phyloP scores from a whole-genome alignment of 2,888 invertebrate genomes.

The Teleogryllus oceanicus region DNA sequence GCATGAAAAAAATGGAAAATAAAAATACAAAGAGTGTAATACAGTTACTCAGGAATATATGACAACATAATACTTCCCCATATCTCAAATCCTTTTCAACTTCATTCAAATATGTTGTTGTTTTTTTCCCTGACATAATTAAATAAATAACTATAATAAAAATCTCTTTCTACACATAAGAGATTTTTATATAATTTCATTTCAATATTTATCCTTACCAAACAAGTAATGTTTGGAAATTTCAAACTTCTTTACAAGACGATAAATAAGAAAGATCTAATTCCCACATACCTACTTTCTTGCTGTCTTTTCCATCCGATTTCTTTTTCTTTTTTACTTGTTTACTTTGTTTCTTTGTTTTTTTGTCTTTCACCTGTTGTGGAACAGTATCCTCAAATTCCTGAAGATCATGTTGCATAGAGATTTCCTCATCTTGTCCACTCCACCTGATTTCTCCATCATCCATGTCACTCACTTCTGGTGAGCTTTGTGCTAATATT shows the following conservation, averaged over 20 bases:
- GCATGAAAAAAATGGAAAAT: constrained; percentile 22
- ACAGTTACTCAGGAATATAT: too few relatives aligned
- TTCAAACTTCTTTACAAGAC: too few relatives aligned
- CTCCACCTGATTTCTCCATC: constrained; percentile 28
- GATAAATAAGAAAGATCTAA: neutral
- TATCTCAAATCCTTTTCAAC: too few relatives aligned
- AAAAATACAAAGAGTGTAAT: neutral
- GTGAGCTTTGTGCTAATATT: constrained; percentile 37
- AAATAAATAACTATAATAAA: too few relatives aligned
- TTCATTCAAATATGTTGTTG: too few relatives aligned
- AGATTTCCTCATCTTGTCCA: constrained; percentile 44
- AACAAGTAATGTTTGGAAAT: too few relatives aligned
- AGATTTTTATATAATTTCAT: too few relatives aligned
- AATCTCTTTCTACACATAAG: too few relatives aligned
- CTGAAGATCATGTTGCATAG: constrained; percentile 49
- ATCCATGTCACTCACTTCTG: neutral
- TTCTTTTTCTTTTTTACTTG: constrained; percentile 43
- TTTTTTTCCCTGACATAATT: too few relatives aligned
- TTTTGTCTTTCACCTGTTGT: constrained; percentile 43
- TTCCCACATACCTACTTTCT: neutral
- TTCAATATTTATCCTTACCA: too few relatives aligned
- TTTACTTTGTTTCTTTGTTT: constrained; percentile 41
- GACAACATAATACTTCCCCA: too few relatives aligned
- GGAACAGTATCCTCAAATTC: constrained; percentile 50
- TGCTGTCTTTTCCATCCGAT: constrained; percentile 18